Evolutionary conservation across 1,140 invertebrate genomes (phyloP).

Genomic region (Popillia japonica): DNA sequence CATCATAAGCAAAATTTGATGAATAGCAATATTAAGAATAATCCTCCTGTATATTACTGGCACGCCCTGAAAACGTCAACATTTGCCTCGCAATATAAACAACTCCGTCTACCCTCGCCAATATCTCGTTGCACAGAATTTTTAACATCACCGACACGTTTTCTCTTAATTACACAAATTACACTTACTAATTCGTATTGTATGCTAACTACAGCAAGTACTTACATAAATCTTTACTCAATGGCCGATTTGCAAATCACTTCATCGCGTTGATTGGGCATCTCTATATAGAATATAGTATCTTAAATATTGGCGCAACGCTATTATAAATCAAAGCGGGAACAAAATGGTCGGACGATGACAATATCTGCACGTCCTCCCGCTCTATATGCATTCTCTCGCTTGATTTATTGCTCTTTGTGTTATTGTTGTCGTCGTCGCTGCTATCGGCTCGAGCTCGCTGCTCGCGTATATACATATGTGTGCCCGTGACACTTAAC

Average conservation of each 20-base stretch:
- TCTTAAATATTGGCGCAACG: neutral
- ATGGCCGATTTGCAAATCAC: conserved; percentile 14
- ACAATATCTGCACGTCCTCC: conserved; percentile 6
- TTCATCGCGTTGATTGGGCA: neutral
- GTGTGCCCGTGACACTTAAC: conserved; percentile 8
- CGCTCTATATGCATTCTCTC: conserved; percentile 6
- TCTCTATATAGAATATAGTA: neutral
- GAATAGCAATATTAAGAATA: too few relatives aligned
- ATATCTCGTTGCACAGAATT: too few relatives aligned
- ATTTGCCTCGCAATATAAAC: too few relatives aligned
- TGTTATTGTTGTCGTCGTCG: neutral
- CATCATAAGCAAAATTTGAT: too few relatives aligned
- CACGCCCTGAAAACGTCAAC: too few relatives aligned
- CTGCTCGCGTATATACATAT: neutral
- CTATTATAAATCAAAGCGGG: conserved; percentile 5
- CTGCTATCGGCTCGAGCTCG: too few relatives aligned
- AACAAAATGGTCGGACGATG: neutral
- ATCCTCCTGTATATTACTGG: too few relatives aligned
- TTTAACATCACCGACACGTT: too few relatives aligned
- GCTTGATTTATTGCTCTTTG: conserved; percentile 10
- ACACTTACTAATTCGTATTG: neutral
- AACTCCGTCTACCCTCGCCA: too few relatives aligned
- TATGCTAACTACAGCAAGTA: neutral
- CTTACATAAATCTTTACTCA: neutral
- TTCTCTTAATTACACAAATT: too few relatives aligned